Conservation (phyloP, 1,140 invertebrate species). For the Heliconius hewitsoni region DNA sequence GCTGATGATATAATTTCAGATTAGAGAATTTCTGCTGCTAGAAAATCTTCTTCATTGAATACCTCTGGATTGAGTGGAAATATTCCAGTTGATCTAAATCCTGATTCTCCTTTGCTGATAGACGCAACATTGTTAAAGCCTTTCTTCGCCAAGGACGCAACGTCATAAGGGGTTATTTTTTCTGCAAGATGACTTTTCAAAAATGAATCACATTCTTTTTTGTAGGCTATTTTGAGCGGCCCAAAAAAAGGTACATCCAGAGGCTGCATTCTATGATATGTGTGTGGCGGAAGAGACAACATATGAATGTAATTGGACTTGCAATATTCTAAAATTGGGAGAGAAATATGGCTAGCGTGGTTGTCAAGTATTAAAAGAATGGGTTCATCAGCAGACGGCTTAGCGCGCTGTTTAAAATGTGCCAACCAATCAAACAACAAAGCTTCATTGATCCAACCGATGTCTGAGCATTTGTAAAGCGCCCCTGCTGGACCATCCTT, state of each 20-base stretch:
- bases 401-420: constrained; percentile 66
- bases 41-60: constrained; percentile 38
- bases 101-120: constrained; percentile 48
- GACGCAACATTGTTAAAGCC: constrained; percentile 52
- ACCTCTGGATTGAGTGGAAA: constrained; percentile 37
- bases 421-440: constrained; percentile 65
- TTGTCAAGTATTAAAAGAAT: constrained; percentile 63
- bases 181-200: constrained; percentile 44
- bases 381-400: constrained; percentile 51
- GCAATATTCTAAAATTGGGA: constrained; percentile 54
- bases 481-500: constrained; percentile 53
- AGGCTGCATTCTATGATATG: constrained; percentile 76
- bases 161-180: constrained; percentile 60
- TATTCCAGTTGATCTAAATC: constrained; percentile 41
- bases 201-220: constrained; percentile 60
- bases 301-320: constrained; percentile 61
- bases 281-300: constrained; percentile 77
- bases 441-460: constrained; percentile 60
- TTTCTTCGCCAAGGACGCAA: constrained; percentile 60
- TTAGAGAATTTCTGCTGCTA: constrained; percentile 33
- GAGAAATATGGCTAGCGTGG: constrained; percentile 64
- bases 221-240: constrained; percentile 71
- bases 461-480: constrained; percentile 51
- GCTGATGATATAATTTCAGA: constrained; percentile 9
- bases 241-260: constrained; percentile 73